Base-by-base conservation (phyloP, 2,888 invertebrate genomes). In the Dermolepida albohirtum region DNA sequence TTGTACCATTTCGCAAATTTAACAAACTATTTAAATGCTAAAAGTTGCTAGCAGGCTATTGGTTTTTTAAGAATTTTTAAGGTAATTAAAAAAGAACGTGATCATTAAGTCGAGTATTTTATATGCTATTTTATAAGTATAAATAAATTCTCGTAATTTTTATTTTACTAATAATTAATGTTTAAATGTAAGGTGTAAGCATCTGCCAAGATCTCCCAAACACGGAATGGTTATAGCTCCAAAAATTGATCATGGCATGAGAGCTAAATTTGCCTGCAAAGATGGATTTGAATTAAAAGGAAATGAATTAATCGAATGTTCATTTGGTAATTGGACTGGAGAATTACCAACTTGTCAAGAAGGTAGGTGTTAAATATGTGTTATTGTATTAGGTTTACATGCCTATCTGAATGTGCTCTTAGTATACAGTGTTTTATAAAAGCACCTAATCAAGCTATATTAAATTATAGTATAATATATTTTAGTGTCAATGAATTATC, bases 191-290 rank as follows among this genome's bases (percentile, higher is more conserved):
- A 81, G 81, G 69, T 84, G 84, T 67, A 83, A 83, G 68, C 77
- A 79, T 69, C 75, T 84, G 51, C 84, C 84, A 0, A 83, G 78
- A 69, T 86, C 91, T 2, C 96, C 98, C 0, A 91, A 93, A 64
- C 93, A 97, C 77, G 98, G 98, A 0, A 94, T 97, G 90, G 96
- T 98, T 4, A 92, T 98, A 67, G 98, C 97, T 0, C 96, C 98
- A 0, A 97, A 97, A 80, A 96, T 96, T n/a, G 95, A 96, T 71
- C 98, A 99, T 79, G 96, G 97, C 0, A 96, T 96, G 92, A 91
- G 92, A 78, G 98, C 98, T 0, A 87, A 93, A 29, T 98, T 96
- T 82, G 90, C 92, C 73, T 98, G 98, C 80, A 93, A 95, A 77
- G 97, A 98, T 77, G 98, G 98, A 0, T 98, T 88, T 80, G 89